A percentile compares a stretch with the other conserved stretches of the same genome.
Evolutionary conservation across 2,888 invertebrate species (phyloP).

Genomic region (Charanyca ferruginea): DNA sequence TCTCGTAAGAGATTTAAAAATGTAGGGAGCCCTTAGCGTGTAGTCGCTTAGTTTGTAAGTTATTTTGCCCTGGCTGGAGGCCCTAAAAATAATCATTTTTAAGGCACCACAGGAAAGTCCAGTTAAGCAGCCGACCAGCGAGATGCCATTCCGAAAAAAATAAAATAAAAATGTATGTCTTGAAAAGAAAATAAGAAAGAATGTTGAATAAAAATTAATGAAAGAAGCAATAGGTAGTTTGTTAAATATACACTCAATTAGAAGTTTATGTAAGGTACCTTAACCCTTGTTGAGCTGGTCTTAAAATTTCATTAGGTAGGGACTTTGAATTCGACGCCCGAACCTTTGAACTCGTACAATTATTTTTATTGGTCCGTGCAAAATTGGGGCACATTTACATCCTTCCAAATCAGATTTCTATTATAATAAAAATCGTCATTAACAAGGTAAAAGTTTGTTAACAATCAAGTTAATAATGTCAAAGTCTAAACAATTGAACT

Average conservation of each 20-base stretch:
- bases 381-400: constrained; percentile 7
- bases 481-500: not conserved
- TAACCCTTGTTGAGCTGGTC: constrained; percentile 4
- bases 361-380: constrained; percentile 26
- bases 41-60: too few relatives aligned
- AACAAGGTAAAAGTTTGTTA: constrained; percentile 26
- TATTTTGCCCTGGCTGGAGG: too few relatives aligned
- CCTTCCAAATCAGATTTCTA: constrained; percentile 22
- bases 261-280: not conserved
- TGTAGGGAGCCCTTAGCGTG: too few relatives aligned
- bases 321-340: constrained; percentile 9
- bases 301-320: constrained; percentile 19
- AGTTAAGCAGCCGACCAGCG: too few relatives aligned
- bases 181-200: too few relatives aligned
- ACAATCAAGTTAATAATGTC: constrained; percentile 24
- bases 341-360: constrained; percentile 17
- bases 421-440: constrained; percentile 28
- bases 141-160: too few relatives aligned
- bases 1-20: too few relatives aligned
- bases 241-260: not conserved
- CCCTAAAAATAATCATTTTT: too few relatives aligned
- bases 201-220: too few relatives aligned
- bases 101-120: too few relatives aligned
- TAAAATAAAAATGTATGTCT: too few relatives aligned
- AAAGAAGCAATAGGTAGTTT: not conserved